Evolutionary conservation across 2,797 vertebrate genomes (phyloP), one percentile per base, ranked within the genome.

Genomic region (Pitangus sulphuratus): DNA sequence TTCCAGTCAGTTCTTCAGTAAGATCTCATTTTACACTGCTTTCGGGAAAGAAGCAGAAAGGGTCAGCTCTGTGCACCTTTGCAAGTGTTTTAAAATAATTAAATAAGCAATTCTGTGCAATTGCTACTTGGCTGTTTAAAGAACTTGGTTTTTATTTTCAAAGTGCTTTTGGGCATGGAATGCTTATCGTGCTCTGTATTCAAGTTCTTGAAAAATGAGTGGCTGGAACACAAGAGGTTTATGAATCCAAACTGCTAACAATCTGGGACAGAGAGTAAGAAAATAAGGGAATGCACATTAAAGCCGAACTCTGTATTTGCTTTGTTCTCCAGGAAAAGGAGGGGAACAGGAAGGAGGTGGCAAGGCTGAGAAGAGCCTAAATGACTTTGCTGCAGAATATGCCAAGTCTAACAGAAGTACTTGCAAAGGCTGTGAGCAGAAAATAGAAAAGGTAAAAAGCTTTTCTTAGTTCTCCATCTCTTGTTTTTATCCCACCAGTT

Each of bases 401-500:
- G 99, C 99, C 57, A 99, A 99, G 95, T 99, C 99, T 18, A 99
- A 99, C 97, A 98, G 99, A 91, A 99, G 99, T 97, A 99, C 98
- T 2, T 99, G 99, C 98, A 99, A 99, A 97, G 99, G 99, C 72
- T 99, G 99, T 39, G 98, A 99, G 74, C 98, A 99, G 97, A 99
- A 99, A 98, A 99, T 99, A 85, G 99, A 99, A 89, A 99, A 99
- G 99, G 99, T 99, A 89, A 89, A 65, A 71, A 48, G 42, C 35
- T 42, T 66, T 56, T 40, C 33, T 24, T 57, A 33, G 33, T 47
- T 92, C 22, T 82, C 25, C 4, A 11, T 76, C 62, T 75, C 35
- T 62, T 68, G 15, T 74, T n/a, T 82, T 79, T 72, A 24, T 84
- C 11, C 26, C 19, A 47, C 18, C 7, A 21, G 17, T 74, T 85